Percentiles rank a stretch among this genome's conserved stretches.
These are phyloP conservation scores for Sinelater perroti DNA, from an alignment of 2,888 invertebrate species.

Conservation along the genomic window DNA sequence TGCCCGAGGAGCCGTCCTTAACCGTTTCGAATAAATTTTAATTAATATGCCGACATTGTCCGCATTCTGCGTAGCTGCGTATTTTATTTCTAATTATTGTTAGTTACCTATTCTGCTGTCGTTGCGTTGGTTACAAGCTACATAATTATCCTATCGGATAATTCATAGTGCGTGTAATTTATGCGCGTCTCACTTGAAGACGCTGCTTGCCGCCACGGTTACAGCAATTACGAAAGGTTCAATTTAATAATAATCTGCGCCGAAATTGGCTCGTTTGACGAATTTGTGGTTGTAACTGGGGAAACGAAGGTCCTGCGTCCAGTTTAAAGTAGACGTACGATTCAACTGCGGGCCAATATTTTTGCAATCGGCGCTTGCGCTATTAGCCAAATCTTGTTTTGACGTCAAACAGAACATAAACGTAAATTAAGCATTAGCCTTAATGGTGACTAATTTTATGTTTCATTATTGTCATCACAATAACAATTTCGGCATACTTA, in stretches of 20 bases:
- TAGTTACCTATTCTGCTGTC: not conserved
- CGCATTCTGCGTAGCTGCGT: not conserved
- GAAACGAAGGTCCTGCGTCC: no score
- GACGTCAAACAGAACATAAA: no score
- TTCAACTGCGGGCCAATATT: no score
- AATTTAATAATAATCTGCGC: not conserved
- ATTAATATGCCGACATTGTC: conserved; percentile 1
- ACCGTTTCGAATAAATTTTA: conserved; percentile 19
- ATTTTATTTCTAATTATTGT: conserved; percentile 10
- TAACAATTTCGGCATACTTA: no score
- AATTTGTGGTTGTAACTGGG: no score
- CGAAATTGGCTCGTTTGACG: no score
- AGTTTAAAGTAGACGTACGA: no score
- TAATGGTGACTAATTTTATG: no score
- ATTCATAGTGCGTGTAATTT: conserved; percentile 5
- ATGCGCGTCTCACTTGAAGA: not conserved
- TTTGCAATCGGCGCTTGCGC: no score
- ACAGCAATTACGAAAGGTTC: not conserved
- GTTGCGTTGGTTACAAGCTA: not conserved
- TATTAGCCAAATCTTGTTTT: no score
- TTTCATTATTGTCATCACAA: no score
- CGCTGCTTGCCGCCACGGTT: not conserved
- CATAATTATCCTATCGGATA: conserved; percentile 10
- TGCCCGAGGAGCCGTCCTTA: conserved; percentile 1
- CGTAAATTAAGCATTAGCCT: no score